These are phyloP conservation scores for Styela plicata DNA, from an alignment of 23 tunicate species.

Conservation along the genomic window DNA sequence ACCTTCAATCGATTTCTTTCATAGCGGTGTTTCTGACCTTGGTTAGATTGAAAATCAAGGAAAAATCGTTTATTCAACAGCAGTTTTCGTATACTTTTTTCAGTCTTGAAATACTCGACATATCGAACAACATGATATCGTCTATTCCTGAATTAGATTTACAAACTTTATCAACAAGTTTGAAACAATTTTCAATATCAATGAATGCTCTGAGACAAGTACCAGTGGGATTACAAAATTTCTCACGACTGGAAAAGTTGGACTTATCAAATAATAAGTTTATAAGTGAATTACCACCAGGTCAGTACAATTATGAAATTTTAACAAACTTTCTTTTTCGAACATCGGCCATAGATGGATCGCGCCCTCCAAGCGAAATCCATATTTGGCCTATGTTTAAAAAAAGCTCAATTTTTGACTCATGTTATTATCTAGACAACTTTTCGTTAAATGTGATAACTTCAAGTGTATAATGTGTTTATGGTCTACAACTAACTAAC, in stretches of 20 bases:
- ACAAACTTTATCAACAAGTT: conserved; percentile 10
- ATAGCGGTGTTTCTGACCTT: too few relatives aligned
- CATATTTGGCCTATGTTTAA: too few relatives aligned
- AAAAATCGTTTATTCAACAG: too few relatives aligned
- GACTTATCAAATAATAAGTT: conserved; percentile 35
- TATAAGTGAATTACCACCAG: conserved; percentile 21
- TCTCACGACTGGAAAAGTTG: conserved; percentile 24
- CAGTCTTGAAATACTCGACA: conserved; percentile 12
- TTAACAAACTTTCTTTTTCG: too few relatives aligned
- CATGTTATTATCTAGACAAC: background rate
- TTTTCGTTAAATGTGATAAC: background rate
- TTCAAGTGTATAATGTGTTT: background rate
- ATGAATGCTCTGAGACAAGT: conserved; percentile 19
- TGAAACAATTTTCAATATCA: conserved; percentile 22
- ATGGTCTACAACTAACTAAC: background rate
- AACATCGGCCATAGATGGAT: too few relatives aligned
- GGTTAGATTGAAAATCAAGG: too few relatives aligned
- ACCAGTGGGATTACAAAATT: conserved; percentile 8
- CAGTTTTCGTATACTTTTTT: too few relatives aligned
- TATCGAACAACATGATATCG: conserved; percentile 20
- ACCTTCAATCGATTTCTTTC: too few relatives aligned
- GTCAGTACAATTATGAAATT: background rate
- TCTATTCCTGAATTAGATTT: conserved; percentile 21
- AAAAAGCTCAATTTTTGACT: too few relatives aligned
- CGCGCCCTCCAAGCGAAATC: too few relatives aligned